phyloP scores from a whole-genome alignment of 2,888 invertebrate species.

The Orchesellides sinensis region DNA sequence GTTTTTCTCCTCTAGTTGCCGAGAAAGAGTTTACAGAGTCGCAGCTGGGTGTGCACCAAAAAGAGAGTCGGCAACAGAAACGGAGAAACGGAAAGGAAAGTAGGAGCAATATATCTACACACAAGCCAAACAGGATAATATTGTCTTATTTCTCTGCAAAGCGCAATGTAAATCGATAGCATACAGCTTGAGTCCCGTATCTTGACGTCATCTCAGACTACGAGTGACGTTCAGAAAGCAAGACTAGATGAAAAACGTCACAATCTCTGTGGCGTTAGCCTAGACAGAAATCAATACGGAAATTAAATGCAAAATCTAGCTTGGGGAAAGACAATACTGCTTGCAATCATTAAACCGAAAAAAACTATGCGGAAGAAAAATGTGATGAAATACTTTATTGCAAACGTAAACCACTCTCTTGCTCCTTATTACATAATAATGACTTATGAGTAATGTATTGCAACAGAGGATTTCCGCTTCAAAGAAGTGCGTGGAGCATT shows the following conservation, averaged over 20 bases:
- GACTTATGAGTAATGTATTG: background rate
- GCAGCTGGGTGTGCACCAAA: too few species aligned
- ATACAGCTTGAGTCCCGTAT: constrained; percentile 61
- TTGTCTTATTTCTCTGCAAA: background rate
- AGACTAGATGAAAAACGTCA: constrained; percentile 72
- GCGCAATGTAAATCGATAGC: constrained; percentile 65
- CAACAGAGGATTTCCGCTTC: background rate
- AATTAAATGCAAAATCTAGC: background rate
- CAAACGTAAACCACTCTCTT: too few species aligned
- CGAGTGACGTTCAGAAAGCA: constrained; percentile 72
- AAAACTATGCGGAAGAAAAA: too few species aligned
- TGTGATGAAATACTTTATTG: too few species aligned
- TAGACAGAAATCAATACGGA: constrained; percentile 71
- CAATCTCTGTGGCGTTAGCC: constrained; percentile 72
- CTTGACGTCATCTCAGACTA: constrained; percentile 72
- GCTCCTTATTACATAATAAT: background rate
- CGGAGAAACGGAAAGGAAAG: constrained; percentile 9
- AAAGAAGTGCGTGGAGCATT: too few species aligned
- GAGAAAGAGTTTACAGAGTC: background rate
- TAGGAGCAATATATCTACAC: background rate
- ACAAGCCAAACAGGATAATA: background rate
- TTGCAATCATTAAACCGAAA: too few species aligned
- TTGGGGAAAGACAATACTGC: background rate
- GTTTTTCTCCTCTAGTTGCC: background rate
- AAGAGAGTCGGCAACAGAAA: background rate